phyloP scores from a whole-genome alignment of 2,113 vertebrate species.

The Triplophysa rosa region DNA sequence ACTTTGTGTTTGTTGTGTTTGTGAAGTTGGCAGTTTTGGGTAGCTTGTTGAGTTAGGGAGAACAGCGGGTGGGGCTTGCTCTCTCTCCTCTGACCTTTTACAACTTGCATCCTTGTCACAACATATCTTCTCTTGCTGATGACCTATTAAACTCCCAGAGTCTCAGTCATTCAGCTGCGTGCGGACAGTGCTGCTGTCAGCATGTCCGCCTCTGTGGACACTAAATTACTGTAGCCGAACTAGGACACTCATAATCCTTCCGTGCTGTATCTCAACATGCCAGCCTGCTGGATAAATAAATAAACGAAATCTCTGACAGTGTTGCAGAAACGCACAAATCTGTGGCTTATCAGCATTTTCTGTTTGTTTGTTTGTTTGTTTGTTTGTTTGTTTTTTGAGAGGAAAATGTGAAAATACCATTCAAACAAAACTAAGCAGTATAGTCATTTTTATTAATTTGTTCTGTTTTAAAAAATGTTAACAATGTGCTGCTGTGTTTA shows the following conservation, averaged over 20 bases:
- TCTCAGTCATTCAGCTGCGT: conserved; percentile 33
- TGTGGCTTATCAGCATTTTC: neutral
- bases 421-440: conserved; percentile 22
- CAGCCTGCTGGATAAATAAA: conserved; percentile 44
- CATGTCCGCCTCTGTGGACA: conserved; percentile 14
- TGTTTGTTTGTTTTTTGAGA: neutral
- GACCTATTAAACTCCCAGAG: conserved; percentile 55
- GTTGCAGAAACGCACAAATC: conserved; percentile 37
- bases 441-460: conserved; percentile 7
- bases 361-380: neutral
- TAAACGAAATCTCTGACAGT: conserved; percentile 17
- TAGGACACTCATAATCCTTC: conserved; percentile 28
- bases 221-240: conserved; percentile 24
- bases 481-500: neutral
- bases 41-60: conserved; percentile 12
- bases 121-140: conserved; percentile 53
- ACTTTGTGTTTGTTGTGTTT: neutral
- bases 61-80: conserved; percentile 39
- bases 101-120: conserved; percentile 53
- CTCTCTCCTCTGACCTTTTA: conserved; percentile 54
- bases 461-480: conserved; percentile 8
- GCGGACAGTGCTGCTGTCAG: conserved; percentile 1
- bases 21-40: neutral
- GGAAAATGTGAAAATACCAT: conserved; percentile 19
- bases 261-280: conserved; percentile 34